Percentiles rank a stretch among this genome's conserved stretches.
Evolutionary conservation across 2,113 vertebrate genomes (phyloP).

Genomic region (Pseudorectes ferrugineus): DNA sequence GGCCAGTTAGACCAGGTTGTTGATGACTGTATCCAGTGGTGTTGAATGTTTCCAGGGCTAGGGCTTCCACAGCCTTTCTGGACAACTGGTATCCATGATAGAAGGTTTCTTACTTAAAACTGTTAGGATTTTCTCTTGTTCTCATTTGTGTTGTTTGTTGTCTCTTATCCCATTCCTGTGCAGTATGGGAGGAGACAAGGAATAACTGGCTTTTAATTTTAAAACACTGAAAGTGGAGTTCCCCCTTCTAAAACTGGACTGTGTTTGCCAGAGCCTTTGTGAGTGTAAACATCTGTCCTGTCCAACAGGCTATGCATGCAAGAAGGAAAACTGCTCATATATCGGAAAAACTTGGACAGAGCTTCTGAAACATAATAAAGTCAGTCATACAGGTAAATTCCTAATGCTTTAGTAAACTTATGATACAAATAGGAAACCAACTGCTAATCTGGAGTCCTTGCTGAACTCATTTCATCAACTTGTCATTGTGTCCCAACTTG

Average conservation of each 20-base stretch:
- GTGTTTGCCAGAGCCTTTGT: not conserved
- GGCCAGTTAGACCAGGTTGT: not conserved
- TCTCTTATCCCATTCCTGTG: rapidly evolving
- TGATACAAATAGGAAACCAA: not conserved
- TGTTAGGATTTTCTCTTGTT: not conserved
- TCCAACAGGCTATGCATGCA: constrained; percentile 83
- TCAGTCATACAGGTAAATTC: constrained; percentile 78
- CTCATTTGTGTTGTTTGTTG: not conserved
- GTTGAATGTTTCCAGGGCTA: not conserved
- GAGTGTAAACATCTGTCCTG: not conserved
- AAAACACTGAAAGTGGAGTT: not conserved
- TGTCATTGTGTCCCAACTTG: not conserved
- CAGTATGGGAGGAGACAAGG: not conserved
- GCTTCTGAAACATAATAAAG: constrained; percentile 79
- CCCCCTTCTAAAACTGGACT: not conserved
- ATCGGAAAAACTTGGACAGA: constrained; percentile 88
- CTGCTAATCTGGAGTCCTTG: not conserved
- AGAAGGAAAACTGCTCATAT: constrained; percentile 78
- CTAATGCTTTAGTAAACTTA: not conserved
- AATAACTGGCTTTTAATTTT: not conserved
- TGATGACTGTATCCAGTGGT: not conserved
- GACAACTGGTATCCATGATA: not conserved
- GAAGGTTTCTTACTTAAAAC: not conserved
- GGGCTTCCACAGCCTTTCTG: not conserved
- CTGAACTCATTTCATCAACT: not conserved